Conservation (phyloP, 2,888 invertebrate species). For the Lycophotia porphyrea region DNA sequence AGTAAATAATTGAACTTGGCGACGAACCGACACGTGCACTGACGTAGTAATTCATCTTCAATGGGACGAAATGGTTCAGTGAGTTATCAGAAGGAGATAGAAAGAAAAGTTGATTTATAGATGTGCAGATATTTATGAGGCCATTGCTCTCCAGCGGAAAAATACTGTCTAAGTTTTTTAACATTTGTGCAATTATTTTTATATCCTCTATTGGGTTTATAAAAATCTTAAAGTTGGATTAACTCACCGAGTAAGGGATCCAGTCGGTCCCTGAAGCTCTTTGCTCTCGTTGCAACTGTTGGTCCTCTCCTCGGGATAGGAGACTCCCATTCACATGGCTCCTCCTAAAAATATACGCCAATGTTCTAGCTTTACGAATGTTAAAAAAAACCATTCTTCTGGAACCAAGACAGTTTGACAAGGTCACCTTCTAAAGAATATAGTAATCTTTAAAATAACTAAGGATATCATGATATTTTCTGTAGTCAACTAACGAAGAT, state of each 20-base stretch:
- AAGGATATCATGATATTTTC: not conserved
- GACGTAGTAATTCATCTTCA: constrained; percentile 42
- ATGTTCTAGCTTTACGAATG: not conserved
- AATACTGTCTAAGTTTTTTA: no score
- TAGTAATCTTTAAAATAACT: not conserved
- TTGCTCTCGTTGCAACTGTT: constrained; percentile 89
- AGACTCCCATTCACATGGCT: constrained; percentile 87
- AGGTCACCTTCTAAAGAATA: constrained; percentile 10
- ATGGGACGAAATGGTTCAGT: constrained; percentile 24
- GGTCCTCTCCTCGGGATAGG: constrained; percentile 82
- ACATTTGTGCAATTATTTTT: not conserved
- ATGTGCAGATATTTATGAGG: not conserved
- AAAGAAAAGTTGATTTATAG: not conserved
- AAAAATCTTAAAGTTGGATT: not conserved
- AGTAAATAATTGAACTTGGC: constrained; percentile 48
- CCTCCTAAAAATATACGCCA: constrained; percentile 76
- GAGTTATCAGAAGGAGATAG: constrained; percentile 1
- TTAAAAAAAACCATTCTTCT: not conserved
- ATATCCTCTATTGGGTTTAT: not conserved
- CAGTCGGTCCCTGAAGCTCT: constrained; percentile 94
- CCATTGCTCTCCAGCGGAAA: not conserved
- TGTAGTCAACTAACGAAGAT: constrained; percentile 16
- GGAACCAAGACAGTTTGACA: not conserved
- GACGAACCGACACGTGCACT: constrained; percentile 63
- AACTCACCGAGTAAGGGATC: constrained; percentile 93